Evolutionary conservation across 2,888 invertebrate species (phyloP).

Genomic region (Orthonychiurus folsomi): DNA sequence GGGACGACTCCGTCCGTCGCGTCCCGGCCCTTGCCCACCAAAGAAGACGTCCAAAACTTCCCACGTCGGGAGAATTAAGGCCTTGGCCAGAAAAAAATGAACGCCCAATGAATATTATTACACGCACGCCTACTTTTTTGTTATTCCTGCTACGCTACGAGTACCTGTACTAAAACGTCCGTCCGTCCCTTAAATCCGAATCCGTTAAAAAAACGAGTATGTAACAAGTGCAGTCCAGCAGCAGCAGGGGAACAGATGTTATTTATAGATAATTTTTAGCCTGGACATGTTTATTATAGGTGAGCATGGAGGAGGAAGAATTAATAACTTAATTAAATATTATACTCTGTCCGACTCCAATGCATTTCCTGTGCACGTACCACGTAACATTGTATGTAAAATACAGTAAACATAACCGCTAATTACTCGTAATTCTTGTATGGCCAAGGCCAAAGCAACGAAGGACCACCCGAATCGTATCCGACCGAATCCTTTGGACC

Average conservation of each 20-base stretch:
- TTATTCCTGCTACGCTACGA: too few species aligned
- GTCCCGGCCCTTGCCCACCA: background rate
- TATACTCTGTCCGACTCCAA: too few species aligned
- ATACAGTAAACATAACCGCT: too few species aligned
- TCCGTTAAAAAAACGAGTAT: too few species aligned
- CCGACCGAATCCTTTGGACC: too few species aligned
- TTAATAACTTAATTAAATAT: background rate
- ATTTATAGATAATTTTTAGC: background rate
- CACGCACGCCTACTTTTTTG: background rate
- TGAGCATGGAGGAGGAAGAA: background rate
- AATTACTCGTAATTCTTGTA: background rate
- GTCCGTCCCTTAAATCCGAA: too few species aligned
- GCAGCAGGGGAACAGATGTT: constrained; percentile 1
- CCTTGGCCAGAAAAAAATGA: background rate
- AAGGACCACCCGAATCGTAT: background rate
- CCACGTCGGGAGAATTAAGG: background rate
- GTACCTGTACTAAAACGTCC: too few species aligned
- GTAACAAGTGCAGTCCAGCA: too few species aligned
- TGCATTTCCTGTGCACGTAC: too few species aligned
- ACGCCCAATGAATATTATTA: background rate
- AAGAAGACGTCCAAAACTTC: background rate
- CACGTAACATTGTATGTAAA: too few species aligned
- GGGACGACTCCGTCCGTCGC: background rate
- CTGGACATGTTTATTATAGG: background rate
- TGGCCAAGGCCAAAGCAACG: background rate